A percentile compares a stretch with the other conserved stretches of the same genome.
These are phyloP conservation scores for Alfaro cultratus DNA, from an alignment of 2,797 vertebrate species.

Conservation along the genomic window DNA sequence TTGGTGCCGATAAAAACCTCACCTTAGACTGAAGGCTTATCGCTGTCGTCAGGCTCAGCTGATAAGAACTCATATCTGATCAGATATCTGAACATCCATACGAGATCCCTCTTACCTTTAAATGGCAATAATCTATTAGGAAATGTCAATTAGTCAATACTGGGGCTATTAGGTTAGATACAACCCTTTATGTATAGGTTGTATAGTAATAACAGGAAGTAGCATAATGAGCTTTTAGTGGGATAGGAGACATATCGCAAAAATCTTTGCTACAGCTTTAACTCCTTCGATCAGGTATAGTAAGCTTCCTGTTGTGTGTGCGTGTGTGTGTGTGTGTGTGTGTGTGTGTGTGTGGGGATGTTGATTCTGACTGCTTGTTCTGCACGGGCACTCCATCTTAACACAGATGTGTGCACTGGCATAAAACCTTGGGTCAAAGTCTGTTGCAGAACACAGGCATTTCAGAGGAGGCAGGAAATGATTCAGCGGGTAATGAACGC, in stretches of 20 bases:
- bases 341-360: not conserved
- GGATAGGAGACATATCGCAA: slow-evolving; percentile 39
- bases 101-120: too few species aligned
- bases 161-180: slow-evolving; percentile 19
- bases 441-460: slow-evolving; percentile 31
- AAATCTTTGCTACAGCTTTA: slow-evolving; percentile 42
- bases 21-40: too few species aligned
- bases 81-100: too few species aligned
- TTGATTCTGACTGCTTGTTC: slow-evolving; percentile 30
- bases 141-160: slow-evolving; percentile 23
- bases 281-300: slow-evolving; percentile 7
- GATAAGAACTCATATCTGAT: too few species aligned
- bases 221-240: slow-evolving; percentile 31
- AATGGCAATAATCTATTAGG: not conserved
- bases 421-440: slow-evolving; percentile 50
- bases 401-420: slow-evolving; percentile 37
- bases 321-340: too few species aligned
- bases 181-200: slow-evolving; percentile 8
- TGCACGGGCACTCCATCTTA: slow-evolving; percentile 34
- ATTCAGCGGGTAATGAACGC: slow-evolving; percentile 50
- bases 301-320: slow-evolving; percentile 29
- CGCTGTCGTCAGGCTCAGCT: too few species aligned
- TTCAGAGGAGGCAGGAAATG: slow-evolving; percentile 39
- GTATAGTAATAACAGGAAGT: slow-evolving; percentile 40
- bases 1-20: too few species aligned